Percentiles rank a stretch among this genome's conserved stretches.
These are phyloP conservation scores for Myodes glareolus DNA, from an alignment of 2,113 vertebrate genomes.

Conservation along the genomic window DNA sequence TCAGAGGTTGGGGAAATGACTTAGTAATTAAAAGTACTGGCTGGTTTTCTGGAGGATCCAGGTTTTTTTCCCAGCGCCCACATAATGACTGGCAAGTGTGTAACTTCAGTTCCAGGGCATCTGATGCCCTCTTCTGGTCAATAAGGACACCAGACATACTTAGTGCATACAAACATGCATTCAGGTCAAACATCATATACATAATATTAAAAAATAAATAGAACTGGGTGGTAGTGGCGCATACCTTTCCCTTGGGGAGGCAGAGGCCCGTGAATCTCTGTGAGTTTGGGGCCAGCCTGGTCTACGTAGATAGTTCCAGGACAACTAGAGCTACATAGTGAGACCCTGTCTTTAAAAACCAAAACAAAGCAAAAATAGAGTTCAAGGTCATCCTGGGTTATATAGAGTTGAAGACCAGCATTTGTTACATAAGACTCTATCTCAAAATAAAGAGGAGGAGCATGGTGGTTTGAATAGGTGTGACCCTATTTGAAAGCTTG, in stretches of 20 bases:
- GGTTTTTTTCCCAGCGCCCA: background rate
- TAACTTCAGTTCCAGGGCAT: background rate
- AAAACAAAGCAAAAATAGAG: background rate
- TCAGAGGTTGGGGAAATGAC: no score
- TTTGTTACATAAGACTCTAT: background rate
- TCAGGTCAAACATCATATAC: background rate
- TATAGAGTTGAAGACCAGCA: background rate
- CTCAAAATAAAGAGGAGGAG: background rate
- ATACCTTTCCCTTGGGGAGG: background rate
- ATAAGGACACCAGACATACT: background rate
- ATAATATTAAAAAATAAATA: background rate
- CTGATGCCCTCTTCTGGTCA: background rate
- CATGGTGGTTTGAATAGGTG: background rate
- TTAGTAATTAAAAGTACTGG: background rate
- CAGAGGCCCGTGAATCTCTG: background rate
- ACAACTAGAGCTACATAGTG: background rate
- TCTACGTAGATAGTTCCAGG: background rate
- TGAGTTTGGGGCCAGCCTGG: background rate
- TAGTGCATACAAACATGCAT: background rate
- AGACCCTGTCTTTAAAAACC: background rate
- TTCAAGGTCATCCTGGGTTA: background rate
- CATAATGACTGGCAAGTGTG: background rate
- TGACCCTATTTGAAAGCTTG: background rate
- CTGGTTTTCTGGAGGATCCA: background rate
- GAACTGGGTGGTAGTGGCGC: background rate